Conservation (phyloP, 2,888 invertebrate genomes). For the Linyphia triangularis region DNA sequence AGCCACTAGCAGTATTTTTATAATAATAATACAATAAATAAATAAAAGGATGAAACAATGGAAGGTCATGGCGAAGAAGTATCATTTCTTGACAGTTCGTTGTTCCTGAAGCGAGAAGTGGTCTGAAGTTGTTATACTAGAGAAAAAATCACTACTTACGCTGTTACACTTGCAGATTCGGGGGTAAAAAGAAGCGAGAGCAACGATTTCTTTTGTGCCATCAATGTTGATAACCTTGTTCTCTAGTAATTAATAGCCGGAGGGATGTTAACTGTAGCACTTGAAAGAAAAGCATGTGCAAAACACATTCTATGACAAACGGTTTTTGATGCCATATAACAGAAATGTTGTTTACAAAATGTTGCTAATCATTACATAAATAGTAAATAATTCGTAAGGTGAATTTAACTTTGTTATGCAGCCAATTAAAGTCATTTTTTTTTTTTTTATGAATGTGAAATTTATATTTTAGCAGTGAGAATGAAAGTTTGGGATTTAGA, state of each 20-base stretch:
- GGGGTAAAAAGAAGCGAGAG: not conserved
- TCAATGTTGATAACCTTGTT: slow-evolving; percentile 39
- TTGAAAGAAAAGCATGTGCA: not conserved
- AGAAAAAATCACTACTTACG: no score
- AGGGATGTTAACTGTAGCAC: not conserved
- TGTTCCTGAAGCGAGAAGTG: not conserved
- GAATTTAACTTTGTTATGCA: no score
- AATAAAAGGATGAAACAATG: not conserved
- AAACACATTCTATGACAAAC: not conserved
- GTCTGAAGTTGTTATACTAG: no score
- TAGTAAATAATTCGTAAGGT: no score
- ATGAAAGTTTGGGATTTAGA: no score
- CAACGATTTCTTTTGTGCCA: slow-evolving; percentile 5
- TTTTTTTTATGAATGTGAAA: no score
- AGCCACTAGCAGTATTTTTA: not conserved
- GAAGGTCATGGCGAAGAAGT: not conserved
- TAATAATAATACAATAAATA: no score
- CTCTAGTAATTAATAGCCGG: not conserved
- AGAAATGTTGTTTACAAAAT: no score
- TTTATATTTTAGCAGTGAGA: no score
- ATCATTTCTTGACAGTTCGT: not conserved
- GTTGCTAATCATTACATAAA: no score
- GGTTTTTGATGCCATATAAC: no score
- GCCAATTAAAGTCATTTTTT: no score
- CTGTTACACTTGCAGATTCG: not conserved